phyloP scores from a whole-genome alignment of 1,140 invertebrate genomes.

The Drosophila persimilis region DNA sequence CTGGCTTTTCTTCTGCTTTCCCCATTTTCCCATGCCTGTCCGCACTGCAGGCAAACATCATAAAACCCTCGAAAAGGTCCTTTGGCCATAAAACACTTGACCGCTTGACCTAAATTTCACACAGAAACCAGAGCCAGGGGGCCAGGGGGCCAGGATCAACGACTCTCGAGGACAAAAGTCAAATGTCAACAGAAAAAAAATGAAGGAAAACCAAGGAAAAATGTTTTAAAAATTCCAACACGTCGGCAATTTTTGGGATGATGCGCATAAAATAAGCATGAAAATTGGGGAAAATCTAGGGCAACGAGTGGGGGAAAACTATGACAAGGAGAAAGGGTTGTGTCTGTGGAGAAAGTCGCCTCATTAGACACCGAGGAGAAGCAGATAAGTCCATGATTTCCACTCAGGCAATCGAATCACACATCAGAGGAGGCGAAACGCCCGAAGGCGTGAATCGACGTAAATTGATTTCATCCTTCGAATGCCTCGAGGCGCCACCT shows the following conservation, averaged over 20 bases:
- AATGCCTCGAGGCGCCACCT: constrained; percentile 33
- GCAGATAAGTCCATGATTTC: constrained; percentile 26
- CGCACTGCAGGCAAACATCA: constrained; percentile 58
- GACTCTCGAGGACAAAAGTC: constrained; percentile 48
- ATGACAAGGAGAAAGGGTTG: constrained; percentile 46
- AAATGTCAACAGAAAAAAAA: constrained; percentile 60
- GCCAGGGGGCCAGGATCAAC: constrained; percentile 44
- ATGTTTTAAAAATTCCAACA: constrained; percentile 79
- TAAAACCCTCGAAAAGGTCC: constrained; percentile 53
- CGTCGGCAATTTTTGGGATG: constrained; percentile 71
- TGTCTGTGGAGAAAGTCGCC: constrained; percentile 31
- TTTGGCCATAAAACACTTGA: constrained; percentile 64
- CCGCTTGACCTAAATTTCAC: constrained; percentile 74
- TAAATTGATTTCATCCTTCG: constrained; percentile 67
- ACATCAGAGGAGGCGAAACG: background rate
- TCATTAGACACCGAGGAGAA: constrained; percentile 47
- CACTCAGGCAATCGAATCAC: constrained; percentile 49
- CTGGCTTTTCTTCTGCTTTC: background rate
- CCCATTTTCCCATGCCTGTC: constrained; percentile 3
- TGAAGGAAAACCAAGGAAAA: constrained; percentile 48
- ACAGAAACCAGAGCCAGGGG: constrained; percentile 17
- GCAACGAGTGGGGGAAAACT: constrained; percentile 5
- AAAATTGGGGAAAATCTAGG: constrained; percentile 29
- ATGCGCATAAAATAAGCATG: constrained; percentile 72
- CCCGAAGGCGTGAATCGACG: constrained; percentile 53